Conservation (phyloP, 2,888 invertebrate genomes). For the Cheilosia vulpina region DNA sequence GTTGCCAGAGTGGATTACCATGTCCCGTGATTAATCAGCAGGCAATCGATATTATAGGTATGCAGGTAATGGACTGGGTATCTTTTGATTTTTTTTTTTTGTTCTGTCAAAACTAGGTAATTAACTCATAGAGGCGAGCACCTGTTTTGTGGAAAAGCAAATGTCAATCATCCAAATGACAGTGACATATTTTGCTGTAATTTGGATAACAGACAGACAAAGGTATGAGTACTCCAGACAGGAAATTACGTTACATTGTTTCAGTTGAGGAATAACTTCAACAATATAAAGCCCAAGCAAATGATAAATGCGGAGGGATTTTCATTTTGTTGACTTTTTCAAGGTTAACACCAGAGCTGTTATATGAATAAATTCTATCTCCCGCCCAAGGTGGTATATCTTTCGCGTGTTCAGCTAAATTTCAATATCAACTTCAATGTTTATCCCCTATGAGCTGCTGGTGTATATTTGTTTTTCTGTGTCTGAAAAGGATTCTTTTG, state of each 20-base stretch:
- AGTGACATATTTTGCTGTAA: slow-evolving; percentile 11
- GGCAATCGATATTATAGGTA: slow-evolving; percentile 15
- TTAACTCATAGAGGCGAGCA: slow-evolving; percentile 29
- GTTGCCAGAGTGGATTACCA: slow-evolving; percentile 50
- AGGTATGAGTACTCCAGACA: slow-evolving; percentile 5
- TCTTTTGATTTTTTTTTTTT: background rate
- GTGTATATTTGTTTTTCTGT: slow-evolving; percentile 12
- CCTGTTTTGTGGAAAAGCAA: slow-evolving; percentile 33
- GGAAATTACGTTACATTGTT: background rate
- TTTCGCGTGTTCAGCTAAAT: slow-evolving; percentile 18
- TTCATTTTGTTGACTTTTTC: background rate
- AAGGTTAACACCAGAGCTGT: slow-evolving; percentile 23
- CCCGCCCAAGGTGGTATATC: background rate
- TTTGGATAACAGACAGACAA: slow-evolving; percentile 11
- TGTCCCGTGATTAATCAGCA: slow-evolving; percentile 58
- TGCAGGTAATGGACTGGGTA: slow-evolving; percentile 1
- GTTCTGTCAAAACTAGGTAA: background rate
- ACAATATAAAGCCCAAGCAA: background rate
- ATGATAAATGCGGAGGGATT: background rate
- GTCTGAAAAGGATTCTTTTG: slow-evolving; percentile 55
- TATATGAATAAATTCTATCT: background rate
- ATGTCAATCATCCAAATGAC: slow-evolving; percentile 44
- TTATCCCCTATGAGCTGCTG: background rate
- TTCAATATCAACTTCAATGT: slow-evolving; percentile 15
- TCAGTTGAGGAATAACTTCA: background rate